Percentiles rank a stretch among this genome's conserved stretches.
Evolutionary conservation across 2,113 vertebrate genomes (phyloP).

Genomic region (Neodon shergylaensis): DNA sequence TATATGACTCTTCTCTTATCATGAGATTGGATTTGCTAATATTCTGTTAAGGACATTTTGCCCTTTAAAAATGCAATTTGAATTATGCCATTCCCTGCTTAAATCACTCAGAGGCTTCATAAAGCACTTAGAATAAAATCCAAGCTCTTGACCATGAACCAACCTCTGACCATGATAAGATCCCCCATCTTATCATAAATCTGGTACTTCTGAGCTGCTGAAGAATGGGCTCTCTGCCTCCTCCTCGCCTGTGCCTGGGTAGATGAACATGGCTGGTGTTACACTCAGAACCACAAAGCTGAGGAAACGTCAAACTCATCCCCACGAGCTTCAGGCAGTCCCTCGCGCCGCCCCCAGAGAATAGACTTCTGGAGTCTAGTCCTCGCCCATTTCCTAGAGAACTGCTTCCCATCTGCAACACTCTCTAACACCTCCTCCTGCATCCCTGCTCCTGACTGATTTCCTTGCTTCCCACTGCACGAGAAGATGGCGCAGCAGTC

Average conservation of each 20-base stretch:
- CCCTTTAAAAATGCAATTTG: constrained; percentile 56
- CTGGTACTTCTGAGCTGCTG: not conserved
- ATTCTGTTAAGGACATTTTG: constrained; percentile 50
- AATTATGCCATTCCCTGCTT: constrained; percentile 17
- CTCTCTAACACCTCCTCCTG: not conserved
- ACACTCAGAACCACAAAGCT: not conserved
- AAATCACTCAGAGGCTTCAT: not conserved
- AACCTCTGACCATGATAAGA: not conserved
- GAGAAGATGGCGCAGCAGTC: not conserved
- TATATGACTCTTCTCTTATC: not conserved
- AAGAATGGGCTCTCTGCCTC: not conserved
- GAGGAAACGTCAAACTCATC: not conserved
- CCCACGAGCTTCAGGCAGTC: not conserved
- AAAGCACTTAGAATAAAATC: not conserved
- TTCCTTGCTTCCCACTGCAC: not conserved
- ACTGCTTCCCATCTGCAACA: not conserved
- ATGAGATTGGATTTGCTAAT: constrained; percentile 33
- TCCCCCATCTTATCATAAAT: too few species aligned
- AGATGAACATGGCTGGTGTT: not conserved
- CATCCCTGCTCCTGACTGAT: not conserved
- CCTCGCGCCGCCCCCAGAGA: not conserved
- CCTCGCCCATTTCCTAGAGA: not conserved
- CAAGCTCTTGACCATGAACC: not conserved
- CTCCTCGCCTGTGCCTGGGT: not conserved
- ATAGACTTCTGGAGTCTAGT: not conserved